Percentiles rank a stretch among this genome's conserved stretches.
Conservation (phyloP, 2,113 vertebrate species). For the Oryzias curvinotus region DNA sequence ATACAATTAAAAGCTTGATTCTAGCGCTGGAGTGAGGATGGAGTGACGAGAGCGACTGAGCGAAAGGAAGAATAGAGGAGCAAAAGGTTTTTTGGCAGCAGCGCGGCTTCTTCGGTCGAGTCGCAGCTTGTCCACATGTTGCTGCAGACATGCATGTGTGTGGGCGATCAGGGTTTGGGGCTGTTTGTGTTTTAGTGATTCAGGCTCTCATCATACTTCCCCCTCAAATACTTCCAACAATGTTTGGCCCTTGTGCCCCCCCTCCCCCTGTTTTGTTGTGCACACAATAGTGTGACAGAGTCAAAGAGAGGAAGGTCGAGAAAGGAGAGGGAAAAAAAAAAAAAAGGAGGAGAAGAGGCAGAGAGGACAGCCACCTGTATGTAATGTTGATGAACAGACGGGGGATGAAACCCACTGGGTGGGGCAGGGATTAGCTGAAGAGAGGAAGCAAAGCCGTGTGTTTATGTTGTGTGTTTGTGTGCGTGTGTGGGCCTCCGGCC, state of each 20-base stretch:
- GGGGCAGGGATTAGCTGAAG: conserved; percentile 65
- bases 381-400: conserved; percentile 66
- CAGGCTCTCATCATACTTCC: conserved; percentile 25
- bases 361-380: conserved; percentile 60
- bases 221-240: not conserved
- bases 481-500: conserved; percentile 53
- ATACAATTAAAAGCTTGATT: conserved; percentile 69
- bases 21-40: conserved; percentile 61
- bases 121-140: conserved; percentile 47
- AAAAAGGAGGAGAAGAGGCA: conserved; percentile 10
- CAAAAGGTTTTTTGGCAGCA: conserved; percentile 44
- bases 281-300: not conserved
- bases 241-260: not conserved
- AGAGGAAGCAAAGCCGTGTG: conserved; percentile 50
- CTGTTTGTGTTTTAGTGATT: conserved; percentile 33
- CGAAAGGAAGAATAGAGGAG: conserved; percentile 10
- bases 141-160: conserved; percentile 27
- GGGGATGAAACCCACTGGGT: conserved; percentile 62
- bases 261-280: conserved; percentile 11
- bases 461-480: conserved; percentile 30
- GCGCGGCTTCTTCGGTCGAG: conserved; percentile 26
- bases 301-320: conserved; percentile 4
- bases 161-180: conserved; percentile 7
- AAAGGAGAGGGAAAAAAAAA: not conserved
- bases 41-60: conserved; percentile 28